These are phyloP conservation scores for Drosophila seguyi DNA, from an alignment of 1,140 invertebrate genomes.

Conservation along the genomic window DNA sequence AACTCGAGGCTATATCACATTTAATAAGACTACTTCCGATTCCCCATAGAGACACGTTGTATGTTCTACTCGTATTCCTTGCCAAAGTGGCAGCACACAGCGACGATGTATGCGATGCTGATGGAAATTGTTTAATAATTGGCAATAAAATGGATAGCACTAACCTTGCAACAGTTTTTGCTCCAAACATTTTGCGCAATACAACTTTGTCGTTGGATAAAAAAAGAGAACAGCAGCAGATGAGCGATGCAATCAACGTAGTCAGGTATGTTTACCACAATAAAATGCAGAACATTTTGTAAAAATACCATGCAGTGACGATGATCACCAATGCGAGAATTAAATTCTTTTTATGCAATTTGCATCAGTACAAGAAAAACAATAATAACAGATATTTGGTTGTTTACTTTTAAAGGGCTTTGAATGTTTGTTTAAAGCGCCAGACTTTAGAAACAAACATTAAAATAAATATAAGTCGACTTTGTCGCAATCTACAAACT, in stretches of 20 bases:
- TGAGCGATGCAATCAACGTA: slow-evolving; percentile 93
- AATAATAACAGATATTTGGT: too few relatives aligned
- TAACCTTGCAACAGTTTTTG: slow-evolving; percentile 96
- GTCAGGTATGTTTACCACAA: slow-evolving; percentile 85
- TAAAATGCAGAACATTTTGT: too few relatives aligned
- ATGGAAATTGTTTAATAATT: slow-evolving; percentile 50
- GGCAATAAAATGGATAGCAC: slow-evolving; percentile 98
- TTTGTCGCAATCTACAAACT: too few relatives aligned
- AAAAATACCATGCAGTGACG: too few relatives aligned
- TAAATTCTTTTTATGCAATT: too few relatives aligned
- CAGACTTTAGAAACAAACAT: too few relatives aligned
- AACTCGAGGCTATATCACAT: slow-evolving; percentile 93
- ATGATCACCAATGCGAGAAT: too few relatives aligned
- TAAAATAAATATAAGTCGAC: too few relatives aligned
- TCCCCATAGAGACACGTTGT: slow-evolving; percentile 95
- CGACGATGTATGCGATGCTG: slow-evolving; percentile 70
- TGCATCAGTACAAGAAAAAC: too few relatives aligned
- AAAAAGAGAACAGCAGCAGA: slow-evolving; percentile 57
- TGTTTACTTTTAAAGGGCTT: too few relatives aligned
- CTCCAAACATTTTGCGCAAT: slow-evolving; percentile 96
- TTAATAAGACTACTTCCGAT: slow-evolving; percentile 93
- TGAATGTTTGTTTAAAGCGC: too few relatives aligned
- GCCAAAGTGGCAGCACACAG: slow-evolving; percentile 89
- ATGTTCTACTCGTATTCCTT: slow-evolving; percentile 92
- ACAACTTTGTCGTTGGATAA: slow-evolving; percentile 86